Base-by-base conservation (phyloP, 2,888 invertebrate genomes). In the Chaetoderma sp. region DNA sequence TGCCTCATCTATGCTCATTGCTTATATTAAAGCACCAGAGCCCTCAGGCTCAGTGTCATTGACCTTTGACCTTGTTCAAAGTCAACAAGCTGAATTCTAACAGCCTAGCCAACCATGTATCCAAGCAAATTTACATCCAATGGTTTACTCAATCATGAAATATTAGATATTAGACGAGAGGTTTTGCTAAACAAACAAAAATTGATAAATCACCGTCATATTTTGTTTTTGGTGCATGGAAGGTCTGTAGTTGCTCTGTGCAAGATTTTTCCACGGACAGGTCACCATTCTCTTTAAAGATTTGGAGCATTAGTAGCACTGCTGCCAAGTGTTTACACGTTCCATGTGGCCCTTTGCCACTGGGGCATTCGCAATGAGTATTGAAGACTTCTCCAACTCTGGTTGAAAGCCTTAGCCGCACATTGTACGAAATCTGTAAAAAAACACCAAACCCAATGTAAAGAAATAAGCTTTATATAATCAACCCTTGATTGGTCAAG, bases 321-420 rank as follows among this genome's bases (percentile, higher is more conserved):
- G 66, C 55, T 21, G 66, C 69, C 18, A 69, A 3, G 39, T 68
- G 68, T 42, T 65, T 68, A 44, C 68, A 68, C n/a, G 68, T 66
- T n/a, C 60, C 58, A 45, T 63, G 50, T 10, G 68, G 56, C 5
- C 68, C 65, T 44, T 54, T 63, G 16, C 69, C 69, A 39, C 58
- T 50, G 44, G 69, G 66, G 32, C 66, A 66, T 39, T 68, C 60
- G 54, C 60, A 60, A 23, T 60, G 28, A 27, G 18, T 55, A n/a
- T 52, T 54, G 8, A 60, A 16, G 8, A 21, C 8, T 10, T 49
- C 60, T 6, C 30, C 50, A 10, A 8, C 23, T 18, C 16, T 10
- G 8, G 6, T 25, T n/a, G 18, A 8, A 16, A 52, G 13, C 23
- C 23, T 52, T 30, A 60, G n/a, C 27, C 54, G 50, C 32, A 45